phyloP scores from a whole-genome alignment of 2,888 invertebrate genomes.

The Noctua janthe region DNA sequence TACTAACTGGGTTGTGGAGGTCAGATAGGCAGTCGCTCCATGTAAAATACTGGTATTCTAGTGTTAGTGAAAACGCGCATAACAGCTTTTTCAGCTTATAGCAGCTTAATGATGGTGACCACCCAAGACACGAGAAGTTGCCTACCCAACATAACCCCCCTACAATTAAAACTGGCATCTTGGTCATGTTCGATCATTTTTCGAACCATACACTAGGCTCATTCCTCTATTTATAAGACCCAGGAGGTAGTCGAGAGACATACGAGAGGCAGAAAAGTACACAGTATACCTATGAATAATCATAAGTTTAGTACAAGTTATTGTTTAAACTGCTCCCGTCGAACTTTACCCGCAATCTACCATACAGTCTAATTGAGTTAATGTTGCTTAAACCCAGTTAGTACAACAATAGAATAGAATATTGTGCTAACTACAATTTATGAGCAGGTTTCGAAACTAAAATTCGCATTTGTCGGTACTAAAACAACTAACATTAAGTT shows the following conservation, averaged over 20 bases:
- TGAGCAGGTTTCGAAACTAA: conserved; percentile 16
- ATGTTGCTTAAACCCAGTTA: conserved; percentile 34
- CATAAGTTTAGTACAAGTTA: conserved; percentile 24
- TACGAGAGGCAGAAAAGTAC: not conserved
- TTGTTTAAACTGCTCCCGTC: conserved; percentile 22
- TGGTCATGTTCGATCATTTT: not conserved
- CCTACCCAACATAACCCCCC: not conserved
- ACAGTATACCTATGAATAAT: conserved; percentile 5
- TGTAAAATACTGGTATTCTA: too few species aligned
- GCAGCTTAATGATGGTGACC: not conserved
- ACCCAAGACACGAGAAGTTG: not conserved
- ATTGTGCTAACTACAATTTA: conserved; percentile 17
- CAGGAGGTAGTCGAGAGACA: not conserved
- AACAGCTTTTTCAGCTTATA: too few species aligned
- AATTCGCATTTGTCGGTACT: conserved; percentile 17
- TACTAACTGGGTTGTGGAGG: too few species aligned
- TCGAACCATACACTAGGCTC: too few species aligned
- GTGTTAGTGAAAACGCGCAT: too few species aligned
- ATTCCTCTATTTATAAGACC: not conserved
- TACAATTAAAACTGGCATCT: not conserved
- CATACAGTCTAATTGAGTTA: conserved; percentile 29
- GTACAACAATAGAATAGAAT: conserved; percentile 42
- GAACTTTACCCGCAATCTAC: conserved; percentile 36
- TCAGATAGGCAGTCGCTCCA: too few species aligned
- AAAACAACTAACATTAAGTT: conserved; percentile 3